These are phyloP conservation scores for Lysiphlebus fabarum DNA, from an alignment of 1,140 invertebrate species.

Conservation along the genomic window DNA sequence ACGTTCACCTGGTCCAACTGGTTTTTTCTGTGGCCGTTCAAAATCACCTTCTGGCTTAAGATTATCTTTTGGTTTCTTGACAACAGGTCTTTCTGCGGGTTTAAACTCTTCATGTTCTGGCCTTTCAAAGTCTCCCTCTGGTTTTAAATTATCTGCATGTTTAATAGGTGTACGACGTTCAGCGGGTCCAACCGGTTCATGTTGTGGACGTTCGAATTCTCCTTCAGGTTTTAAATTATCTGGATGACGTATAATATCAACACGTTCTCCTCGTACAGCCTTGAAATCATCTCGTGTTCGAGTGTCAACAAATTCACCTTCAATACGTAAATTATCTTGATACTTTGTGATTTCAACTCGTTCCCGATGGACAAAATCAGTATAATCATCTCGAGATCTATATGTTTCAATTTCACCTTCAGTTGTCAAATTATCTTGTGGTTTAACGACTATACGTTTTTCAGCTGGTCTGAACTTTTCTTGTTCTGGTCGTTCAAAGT, in stretches of 20 bases:
- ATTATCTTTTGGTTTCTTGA: conserved; percentile 58
- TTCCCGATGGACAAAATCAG: no score
- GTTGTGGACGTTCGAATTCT: conserved; percentile 57
- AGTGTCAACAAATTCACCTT: conserved; percentile 58
- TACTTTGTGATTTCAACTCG: conserved; percentile 50
- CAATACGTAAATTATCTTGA: conserved; percentile 58
- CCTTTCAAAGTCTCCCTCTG: conserved; percentile 53
- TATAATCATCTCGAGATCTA: conserved; percentile 48
- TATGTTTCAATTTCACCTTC: conserved; percentile 63
- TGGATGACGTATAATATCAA: conserved; percentile 50
- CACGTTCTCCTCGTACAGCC: conserved; percentile 62
- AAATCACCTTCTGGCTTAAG: conserved; percentile 45
- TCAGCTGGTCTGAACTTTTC: conserved; percentile 54
- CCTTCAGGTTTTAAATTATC: conserved; percentile 56
- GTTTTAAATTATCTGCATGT: conserved; percentile 58
- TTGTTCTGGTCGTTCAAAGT: conserved; percentile 56
- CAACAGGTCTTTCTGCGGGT: conserved; percentile 33
- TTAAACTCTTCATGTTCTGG: conserved; percentile 55
- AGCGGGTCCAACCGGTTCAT: conserved; percentile 36
- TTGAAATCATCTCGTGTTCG: no score
- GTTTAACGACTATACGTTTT: conserved; percentile 60
- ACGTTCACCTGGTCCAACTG: conserved; percentile 41
- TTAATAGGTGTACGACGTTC: conserved; percentile 50
- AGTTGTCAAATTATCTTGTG: conserved; percentile 62
- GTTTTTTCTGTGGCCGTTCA: conserved; percentile 39